Evolutionary conservation across 2,113 vertebrate species (phyloP), one percentile per base, ranked within the genome.

Genomic region (Scytalopus superciliaris): DNA sequence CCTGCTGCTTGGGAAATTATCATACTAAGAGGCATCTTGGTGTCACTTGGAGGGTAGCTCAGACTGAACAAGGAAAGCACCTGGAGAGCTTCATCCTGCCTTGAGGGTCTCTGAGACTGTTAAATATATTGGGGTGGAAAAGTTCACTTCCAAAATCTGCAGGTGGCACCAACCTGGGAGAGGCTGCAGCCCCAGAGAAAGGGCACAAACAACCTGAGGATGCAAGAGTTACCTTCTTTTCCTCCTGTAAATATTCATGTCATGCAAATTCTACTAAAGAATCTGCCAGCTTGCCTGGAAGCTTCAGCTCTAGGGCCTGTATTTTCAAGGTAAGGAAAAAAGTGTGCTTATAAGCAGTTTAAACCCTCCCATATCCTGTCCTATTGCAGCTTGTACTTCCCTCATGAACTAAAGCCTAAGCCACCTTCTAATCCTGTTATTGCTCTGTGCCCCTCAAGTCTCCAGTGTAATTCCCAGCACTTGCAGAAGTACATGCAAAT

Each of bases 261-360:
- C 97, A 98, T 44, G 97, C 97, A 96, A 97, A 98, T 90, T 98
- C 98, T 68, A 96, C 94, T 64, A 98, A 94, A 64, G 98, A 96
- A 28, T 98, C 96, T 94, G 96, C 95, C 91, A 98, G 97, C 64
- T 89, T 96, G 47, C 68, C 82, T 77, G 98, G 97, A 91, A 97
- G 97, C 74, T 87, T 95, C 67, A 33, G 80, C 92, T 97, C 98
- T 89, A 98, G 94, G 90, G 86, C 93, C 98, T 98, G 55, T 84
- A 52, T 89, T 97, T 96, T 93, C 73, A 97, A 97, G 74, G 96
- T 9, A 91, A 91, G 85, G 25, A 31, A 40, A 74, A 75, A 59
- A 50, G 42, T 28, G n/a, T 85, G 39, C 79, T 92, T 75, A 83
- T 23, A 77, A 78, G 37, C 3, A 77, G 75, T 68, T 88, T 40